These are phyloP conservation scores for Corydoras maculifer DNA, from an alignment of 2,113 vertebrate species.

Conservation along the genomic window DNA sequence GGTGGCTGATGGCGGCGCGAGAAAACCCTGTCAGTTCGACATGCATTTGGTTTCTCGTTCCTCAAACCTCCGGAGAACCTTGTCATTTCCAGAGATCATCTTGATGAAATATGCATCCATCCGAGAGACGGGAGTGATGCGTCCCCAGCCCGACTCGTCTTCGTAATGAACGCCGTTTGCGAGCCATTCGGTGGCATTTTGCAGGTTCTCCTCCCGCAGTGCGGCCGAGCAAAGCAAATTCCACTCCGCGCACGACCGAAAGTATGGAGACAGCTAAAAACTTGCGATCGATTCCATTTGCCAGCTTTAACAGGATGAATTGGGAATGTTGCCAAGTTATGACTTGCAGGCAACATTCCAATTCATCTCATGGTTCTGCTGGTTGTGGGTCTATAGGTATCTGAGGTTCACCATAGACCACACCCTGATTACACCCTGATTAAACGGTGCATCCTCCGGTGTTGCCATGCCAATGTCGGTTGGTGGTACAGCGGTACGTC, in stretches of 20 bases:
- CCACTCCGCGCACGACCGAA: slow-evolving; percentile 6
- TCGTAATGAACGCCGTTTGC: slow-evolving; percentile 20
- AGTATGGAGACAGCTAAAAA: background rate
- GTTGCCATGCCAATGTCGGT: background rate
- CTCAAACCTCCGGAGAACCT: background rate
- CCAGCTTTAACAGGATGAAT: no score
- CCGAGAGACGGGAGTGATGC: background rate
- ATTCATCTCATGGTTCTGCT: background rate
- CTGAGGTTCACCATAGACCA: no score
- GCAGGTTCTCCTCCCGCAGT: slow-evolving; percentile 26
- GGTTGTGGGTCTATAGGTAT: no score
- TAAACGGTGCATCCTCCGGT: no score
- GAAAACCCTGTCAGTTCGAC: background rate
- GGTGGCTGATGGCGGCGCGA: slow-evolving; percentile 4
- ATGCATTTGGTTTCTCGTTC: background rate
- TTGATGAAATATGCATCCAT: slow-evolving; percentile 19
- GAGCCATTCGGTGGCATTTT: slow-evolving; percentile 18
- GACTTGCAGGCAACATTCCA: no score
- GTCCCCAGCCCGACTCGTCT: background rate
- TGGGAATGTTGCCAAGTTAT: no score
- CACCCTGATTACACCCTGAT: no score
- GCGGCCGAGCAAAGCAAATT: slow-evolving; percentile 20
- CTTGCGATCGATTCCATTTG: no score
- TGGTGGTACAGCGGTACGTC: no score
- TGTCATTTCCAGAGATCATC: background rate